Conservation (phyloP, 2,797 vertebrate genomes). For the Chelmon rostratus region DNA sequence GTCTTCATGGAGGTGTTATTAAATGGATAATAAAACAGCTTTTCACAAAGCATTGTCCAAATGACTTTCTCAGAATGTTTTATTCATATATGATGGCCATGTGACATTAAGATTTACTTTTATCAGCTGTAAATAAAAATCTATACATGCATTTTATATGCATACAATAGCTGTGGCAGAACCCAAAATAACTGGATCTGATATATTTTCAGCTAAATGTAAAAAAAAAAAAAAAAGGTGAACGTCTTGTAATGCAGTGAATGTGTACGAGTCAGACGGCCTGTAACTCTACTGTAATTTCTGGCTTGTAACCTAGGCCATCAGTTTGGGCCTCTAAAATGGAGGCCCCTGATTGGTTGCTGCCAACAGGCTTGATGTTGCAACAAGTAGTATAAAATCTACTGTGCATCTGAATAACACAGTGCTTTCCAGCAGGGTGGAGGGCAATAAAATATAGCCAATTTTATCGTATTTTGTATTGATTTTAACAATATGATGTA, state of each 20-base stretch:
- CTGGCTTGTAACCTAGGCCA: slow-evolving; percentile 3
- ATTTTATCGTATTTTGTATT: neutral
- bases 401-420: neutral
- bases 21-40: slow-evolving; percentile 88
- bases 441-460: neutral
- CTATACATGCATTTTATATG: neutral
- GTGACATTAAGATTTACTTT: neutral
- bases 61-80: slow-evolving; percentile 60
- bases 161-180: neutral
- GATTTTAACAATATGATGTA: neutral
- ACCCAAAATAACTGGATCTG: neutral
- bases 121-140: neutral
- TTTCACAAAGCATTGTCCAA: slow-evolving; percentile 83
- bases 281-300: neutral
- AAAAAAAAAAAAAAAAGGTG: neutral
- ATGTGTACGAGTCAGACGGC: neutral
- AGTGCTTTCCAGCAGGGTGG: neutral
- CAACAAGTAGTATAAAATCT: neutral
- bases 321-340: neutral
- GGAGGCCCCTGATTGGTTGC: neutral
- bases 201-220: neutral
- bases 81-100: slow-evolving; percentile 5
- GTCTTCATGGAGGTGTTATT: slow-evolving; percentile 89
- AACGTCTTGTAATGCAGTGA: neutral
- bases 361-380: neutral